Percentiles rank a stretch among this genome's conserved stretches.
phyloP scores from a whole-genome alignment of 92 coral and sea anemone species.

The Palythoa grandiflora region DNA sequence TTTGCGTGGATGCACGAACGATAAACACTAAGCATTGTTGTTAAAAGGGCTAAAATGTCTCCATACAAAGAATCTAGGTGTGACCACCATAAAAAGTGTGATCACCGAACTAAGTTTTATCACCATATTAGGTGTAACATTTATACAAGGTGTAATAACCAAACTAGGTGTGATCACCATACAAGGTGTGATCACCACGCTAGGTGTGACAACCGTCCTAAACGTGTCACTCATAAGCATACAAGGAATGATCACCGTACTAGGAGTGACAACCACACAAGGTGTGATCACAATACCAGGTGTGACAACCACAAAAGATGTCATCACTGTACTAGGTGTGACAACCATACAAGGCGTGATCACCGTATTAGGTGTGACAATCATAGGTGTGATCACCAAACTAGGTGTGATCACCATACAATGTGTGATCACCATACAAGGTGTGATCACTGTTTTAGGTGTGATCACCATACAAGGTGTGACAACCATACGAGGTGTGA shows the following conservation, averaged over 20 bases:
- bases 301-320: not conserved
- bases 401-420: not conserved
- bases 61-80: not conserved
- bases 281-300: not conserved
- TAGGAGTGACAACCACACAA: not conserved
- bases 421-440: not conserved
- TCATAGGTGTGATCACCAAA: not conserved
- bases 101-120: not conserved
- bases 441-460: too few species aligned
- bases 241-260: not conserved
- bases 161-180: not conserved
- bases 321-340: not conserved
- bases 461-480: not conserved
- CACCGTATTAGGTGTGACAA: not conserved
- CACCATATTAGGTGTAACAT: not conserved
- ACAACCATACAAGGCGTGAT: not conserved
- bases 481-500: not conserved
- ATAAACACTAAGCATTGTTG: not conserved
- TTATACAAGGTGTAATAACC: not conserved
- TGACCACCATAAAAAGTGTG: not conserved
- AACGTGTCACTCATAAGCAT: not conserved
- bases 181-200: not conserved
- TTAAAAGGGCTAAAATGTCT: not conserved
- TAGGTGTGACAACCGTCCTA: too few species aligned
- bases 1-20: not conserved